These are phyloP conservation scores for Pseudocheirus occidentalis DNA, from an alignment of 2,797 vertebrate genomes.

Conservation along the genomic window DNA sequence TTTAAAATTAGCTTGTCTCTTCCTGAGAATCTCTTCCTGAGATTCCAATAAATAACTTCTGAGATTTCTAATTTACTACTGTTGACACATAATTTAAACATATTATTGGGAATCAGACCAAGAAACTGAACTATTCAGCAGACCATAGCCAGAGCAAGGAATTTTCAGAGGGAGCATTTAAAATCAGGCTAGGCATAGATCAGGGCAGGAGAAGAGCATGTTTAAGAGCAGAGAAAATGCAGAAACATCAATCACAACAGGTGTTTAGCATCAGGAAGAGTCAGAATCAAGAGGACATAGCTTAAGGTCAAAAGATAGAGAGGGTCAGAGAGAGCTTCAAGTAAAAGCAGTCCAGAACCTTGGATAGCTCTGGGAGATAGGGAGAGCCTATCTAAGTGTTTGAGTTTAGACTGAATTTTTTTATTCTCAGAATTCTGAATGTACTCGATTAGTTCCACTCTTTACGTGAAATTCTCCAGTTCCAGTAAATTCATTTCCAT, in stretches of 20 bases:
- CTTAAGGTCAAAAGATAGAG: not conserved
- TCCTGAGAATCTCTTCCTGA: not conserved
- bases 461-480: not conserved
- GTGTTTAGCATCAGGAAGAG: not conserved
- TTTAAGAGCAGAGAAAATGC: not conserved
- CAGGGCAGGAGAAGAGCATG: not conserved
- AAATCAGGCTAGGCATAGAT: not conserved
- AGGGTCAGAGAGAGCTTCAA: not conserved
- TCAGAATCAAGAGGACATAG: not conserved
- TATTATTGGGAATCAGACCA: not conserved
- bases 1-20: conserved; percentile 18
- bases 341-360: not conserved
- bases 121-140: not conserved
- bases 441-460: not conserved
- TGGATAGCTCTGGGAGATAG: not conserved
- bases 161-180: not conserved
- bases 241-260: not conserved
- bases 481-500: not conserved
- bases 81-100: not conserved
- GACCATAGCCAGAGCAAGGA: not conserved
- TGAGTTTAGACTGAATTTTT: not conserved
- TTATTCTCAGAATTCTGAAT: not conserved
- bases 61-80: not conserved
- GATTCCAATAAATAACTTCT: not conserved
- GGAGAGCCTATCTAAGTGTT: not conserved